Evolutionary conservation across 2,797 vertebrate genomes (phyloP), one percentile per base, ranked within the genome.

Genomic region (Gallinago solitaria): DNA sequence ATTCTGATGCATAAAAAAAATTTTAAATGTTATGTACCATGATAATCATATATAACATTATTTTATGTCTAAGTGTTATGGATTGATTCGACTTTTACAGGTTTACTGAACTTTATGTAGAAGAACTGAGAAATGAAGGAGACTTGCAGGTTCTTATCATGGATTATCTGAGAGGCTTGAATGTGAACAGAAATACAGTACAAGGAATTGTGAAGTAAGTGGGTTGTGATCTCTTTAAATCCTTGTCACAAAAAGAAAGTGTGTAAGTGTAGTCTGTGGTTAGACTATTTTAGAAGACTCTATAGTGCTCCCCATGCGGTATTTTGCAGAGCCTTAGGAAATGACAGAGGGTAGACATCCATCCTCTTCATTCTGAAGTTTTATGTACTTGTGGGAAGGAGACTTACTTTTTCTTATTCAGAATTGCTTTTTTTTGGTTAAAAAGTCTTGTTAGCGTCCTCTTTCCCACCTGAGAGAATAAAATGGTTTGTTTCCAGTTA

Each of bases 31-130:
- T 88, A 4, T 6, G 7, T 70, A 21, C 32, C 3, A 4, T 65
- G n/a, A 61, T 13, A 60, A 67, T n/a, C 7, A 12, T 54, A 25
- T 51, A 9, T 43, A 50, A 32, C 3, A 2, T 63, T 5, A 5
- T 30, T 74, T 56, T 67, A 28, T 65, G 19, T 70, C 39, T 21
- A 63, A 75, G 53, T 77, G 3, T 63, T 95, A 82, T 1, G 25
- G 20, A 61, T 85, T 89, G 27, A 71, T 83, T 89, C 71, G 70
- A 60, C 32, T 91, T 19, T 94, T 89, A 12, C 16, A 99, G 99
- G 93, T 99, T 99, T 95, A 99, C 99, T 76, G 99, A 99, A 98
- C 97, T 99, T 85, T 99, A 99, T 33, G 98, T 99, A 53, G 99
- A 99, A 95, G 99, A 99, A 98, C 88, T 99, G 83, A 99, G 99